Evolutionary conservation across 2,113 vertebrate species (phyloP).

Genomic region (Pseudonaja textilis): DNA sequence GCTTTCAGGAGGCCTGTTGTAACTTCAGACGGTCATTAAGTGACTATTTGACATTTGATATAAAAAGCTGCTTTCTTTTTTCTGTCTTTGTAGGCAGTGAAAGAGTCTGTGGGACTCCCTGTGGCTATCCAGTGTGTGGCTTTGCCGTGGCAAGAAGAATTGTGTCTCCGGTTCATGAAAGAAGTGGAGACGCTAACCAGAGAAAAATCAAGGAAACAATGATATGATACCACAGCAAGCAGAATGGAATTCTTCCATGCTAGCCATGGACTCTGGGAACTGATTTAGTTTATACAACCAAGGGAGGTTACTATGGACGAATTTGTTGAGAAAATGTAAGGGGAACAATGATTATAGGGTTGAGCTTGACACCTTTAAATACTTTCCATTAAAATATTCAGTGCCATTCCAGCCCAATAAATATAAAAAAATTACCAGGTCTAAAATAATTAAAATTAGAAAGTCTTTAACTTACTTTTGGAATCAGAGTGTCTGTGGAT

Average conservation of each 20-base stretch:
- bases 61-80: not conserved
- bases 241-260: not conserved
- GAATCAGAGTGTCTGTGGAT: not conserved
- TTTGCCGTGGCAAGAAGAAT: constrained; percentile 81
- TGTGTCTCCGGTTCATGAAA: constrained; percentile 83
- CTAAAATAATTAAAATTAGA: not conserved
- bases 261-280: no score
- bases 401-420: not conserved
- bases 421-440: not conserved
- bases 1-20: not conserved
- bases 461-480: not conserved
- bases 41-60: not conserved
- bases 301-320: not conserved
- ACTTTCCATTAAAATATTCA: not conserved
- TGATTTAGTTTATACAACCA: not conserved
- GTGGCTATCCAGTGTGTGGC: constrained; percentile 80
- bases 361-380: not conserved
- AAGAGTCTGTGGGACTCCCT: constrained; percentile 65
- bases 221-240: accelerated
- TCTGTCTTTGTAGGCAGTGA: constrained; percentile 66
- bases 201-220: constrained; percentile 29
- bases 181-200: constrained; percentile 75
- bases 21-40: not conserved
- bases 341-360: not conserved
- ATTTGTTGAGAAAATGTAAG: not conserved